Percentiles rank a stretch among this genome's conserved stretches.
These are phyloP conservation scores for Boloria selene DNA, from an alignment of 2,888 invertebrate genomes.

Conservation along the genomic window DNA sequence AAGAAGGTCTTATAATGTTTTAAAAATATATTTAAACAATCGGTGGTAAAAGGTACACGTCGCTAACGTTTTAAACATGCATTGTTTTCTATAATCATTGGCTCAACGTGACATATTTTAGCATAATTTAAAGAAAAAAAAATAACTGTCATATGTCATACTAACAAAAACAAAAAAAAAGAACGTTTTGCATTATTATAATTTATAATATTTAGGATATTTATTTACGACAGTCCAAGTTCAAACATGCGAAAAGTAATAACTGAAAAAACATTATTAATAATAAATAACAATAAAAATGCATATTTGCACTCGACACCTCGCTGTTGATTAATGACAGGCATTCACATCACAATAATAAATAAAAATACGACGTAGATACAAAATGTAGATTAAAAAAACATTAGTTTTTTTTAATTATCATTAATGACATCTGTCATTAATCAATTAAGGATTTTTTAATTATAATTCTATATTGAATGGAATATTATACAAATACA, in stretches of 20 bases:
- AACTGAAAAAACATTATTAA: slow-evolving; percentile 2
- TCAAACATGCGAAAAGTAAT: too few species aligned
- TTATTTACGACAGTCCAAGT: too few species aligned
- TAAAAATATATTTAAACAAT: too few species aligned
- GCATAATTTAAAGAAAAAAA: slow-evolving; percentile 1
- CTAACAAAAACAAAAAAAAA: neutral
- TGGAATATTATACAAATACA: slow-evolving; percentile 37
- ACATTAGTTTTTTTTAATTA: too few species aligned
- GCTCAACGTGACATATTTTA: neutral
- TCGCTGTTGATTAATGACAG: slow-evolving; percentile 3
- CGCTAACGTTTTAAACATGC: neutral
- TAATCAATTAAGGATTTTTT: slow-evolving; percentile 4
- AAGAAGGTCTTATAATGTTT: too few species aligned
- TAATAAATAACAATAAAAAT: slow-evolving; percentile 19
- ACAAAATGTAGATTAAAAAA: too few species aligned
- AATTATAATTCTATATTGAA: slow-evolving; percentile 7
- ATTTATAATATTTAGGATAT: neutral
- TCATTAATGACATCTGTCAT: neutral
- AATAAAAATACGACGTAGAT: neutral
- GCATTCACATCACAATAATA: neutral
- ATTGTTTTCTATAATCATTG: neutral
- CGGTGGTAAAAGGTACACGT: neutral
- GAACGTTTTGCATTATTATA: neutral
- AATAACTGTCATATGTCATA: neutral
- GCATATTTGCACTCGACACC: slow-evolving; percentile 3